Evolutionary conservation across 2,888 invertebrate species (phyloP).

Genomic region (Alcis repandata): DNA sequence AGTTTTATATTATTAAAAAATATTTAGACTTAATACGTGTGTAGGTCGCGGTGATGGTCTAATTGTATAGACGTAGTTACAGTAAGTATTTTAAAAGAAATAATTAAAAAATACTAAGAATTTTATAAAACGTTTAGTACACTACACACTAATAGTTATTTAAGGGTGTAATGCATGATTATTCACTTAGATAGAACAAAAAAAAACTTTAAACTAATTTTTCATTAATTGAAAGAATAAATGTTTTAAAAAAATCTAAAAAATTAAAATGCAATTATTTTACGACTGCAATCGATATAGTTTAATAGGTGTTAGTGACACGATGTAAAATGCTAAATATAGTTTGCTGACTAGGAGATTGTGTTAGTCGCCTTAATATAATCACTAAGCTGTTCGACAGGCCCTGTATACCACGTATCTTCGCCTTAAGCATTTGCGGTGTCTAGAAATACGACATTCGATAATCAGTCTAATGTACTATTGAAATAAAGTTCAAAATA

Average conservation of each 20-base stretch:
- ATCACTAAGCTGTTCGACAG: conserved; percentile 29
- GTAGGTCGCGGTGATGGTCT: conserved; percentile 78
- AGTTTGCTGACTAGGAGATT: conserved; percentile 54
- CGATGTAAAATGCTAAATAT: conserved; percentile 43
- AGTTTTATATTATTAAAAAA: conserved; percentile 69
- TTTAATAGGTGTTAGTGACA: conserved; percentile 60
- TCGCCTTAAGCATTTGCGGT: conserved; percentile 13
- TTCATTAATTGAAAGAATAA: conserved; percentile 42
- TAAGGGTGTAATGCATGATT: conserved; percentile 74
- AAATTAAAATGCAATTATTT: conserved; percentile 49
- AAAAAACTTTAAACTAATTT: conserved; percentile 62
- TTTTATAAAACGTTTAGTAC: conserved; percentile 78
- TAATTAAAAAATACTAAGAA: conserved; percentile 60
- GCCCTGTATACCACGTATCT: conserved; percentile 41
- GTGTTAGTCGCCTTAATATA: conserved; percentile 35
- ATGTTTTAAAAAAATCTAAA: conserved; percentile 40
- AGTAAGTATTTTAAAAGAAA: conserved; percentile 65
- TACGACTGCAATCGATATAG: conserved; percentile 66
- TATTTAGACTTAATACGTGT: conserved; percentile 60
- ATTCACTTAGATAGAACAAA: conserved; percentile 78
- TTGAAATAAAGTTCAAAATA: not conserved
- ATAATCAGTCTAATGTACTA: not conserved
- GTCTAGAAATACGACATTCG: conserved; percentile 5
- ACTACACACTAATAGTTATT: conserved; percentile 73
- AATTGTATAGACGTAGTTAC: conserved; percentile 74